These are phyloP conservation scores for Phrynocephalus guinanensis DNA, from an alignment of 2,797 vertebrate species.

Conservation along the genomic window DNA sequence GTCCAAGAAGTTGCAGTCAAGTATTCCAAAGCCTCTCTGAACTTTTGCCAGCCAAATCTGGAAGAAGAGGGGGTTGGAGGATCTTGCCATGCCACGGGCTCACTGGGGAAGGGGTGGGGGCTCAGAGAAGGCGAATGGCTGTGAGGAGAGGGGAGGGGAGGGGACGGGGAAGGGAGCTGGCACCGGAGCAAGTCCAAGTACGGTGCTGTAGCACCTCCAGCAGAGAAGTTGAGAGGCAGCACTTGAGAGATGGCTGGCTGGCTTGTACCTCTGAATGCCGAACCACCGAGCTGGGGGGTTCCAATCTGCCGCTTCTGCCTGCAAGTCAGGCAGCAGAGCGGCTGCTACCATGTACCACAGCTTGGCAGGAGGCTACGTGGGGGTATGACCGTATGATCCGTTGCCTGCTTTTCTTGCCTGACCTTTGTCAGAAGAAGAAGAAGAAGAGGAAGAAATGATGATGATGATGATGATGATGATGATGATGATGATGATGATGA, in stretches of 20 bases:
- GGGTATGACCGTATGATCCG: neutral
- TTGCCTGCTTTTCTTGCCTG: too few relatives aligned
- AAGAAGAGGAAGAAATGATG: slow-evolving; percentile 38
- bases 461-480: too few relatives aligned
- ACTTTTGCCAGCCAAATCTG: neutral
- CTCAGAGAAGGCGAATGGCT: too few relatives aligned
- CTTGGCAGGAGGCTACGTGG: neutral
- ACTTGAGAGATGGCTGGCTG: neutral
- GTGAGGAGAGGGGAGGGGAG: too few relatives aligned
- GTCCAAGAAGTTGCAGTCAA: neutral
- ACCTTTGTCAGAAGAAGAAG: slow-evolving; percentile 70
- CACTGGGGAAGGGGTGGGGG: too few relatives aligned
- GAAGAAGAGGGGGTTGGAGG: too few relatives aligned
- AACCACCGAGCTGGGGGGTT: too few relatives aligned
- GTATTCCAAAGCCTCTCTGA: neutral
- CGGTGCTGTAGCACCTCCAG: slow-evolving; percentile 65
- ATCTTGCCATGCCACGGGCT: too few relatives aligned
- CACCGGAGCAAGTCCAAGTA: slow-evolving; percentile 68
- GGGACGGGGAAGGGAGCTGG: too few relatives aligned
- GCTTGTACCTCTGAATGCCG: neutral
- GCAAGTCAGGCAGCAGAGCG: too few relatives aligned
- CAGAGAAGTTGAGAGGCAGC: slow-evolving; percentile 47
- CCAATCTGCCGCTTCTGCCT: too few relatives aligned
- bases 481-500: too few relatives aligned
- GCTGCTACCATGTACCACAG: neutral